Conservation (phyloP, 2,888 invertebrate species). For the Apocheima hispidaria region DNA sequence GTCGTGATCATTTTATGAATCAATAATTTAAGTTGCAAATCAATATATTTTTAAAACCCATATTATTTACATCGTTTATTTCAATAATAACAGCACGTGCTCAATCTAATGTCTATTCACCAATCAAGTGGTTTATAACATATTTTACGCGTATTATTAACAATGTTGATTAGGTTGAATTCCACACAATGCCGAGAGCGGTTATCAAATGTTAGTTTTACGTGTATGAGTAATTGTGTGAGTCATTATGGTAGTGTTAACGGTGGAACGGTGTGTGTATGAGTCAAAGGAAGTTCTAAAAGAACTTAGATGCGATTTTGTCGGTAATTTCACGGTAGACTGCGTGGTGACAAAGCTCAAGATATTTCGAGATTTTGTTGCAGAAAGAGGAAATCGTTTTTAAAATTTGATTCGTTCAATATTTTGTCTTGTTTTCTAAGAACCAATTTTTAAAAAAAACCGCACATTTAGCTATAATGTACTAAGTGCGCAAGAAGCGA, state of each 20-base stretch:
- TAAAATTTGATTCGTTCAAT: no score
- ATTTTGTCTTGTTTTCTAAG: no score
- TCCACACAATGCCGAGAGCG: constrained; percentile 50
- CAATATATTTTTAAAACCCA: not conserved
- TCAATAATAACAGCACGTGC: constrained; percentile 17
- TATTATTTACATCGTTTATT: not conserved
- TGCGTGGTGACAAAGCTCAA: constrained; percentile 22
- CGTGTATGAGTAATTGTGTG: constrained; percentile 60
- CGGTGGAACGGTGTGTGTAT: no score
- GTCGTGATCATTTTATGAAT: no score
- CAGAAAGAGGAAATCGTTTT: no score
- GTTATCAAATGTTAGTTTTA: constrained; percentile 62
- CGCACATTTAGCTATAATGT: no score
- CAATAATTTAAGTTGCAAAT: not conserved
- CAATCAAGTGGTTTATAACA: constrained; percentile 21
- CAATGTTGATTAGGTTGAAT: constrained; percentile 52
- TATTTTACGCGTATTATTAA: constrained; percentile 36
- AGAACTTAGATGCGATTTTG: constrained; percentile 30
- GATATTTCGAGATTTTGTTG: not conserved
- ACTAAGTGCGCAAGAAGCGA: no score
- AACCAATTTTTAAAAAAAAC: no score
- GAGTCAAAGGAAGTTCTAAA: constrained; percentile 42
- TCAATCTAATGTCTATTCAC: constrained; percentile 7
- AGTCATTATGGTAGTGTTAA: constrained; percentile 54
- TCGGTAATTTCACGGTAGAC: constrained; percentile 42